phyloP scores from a whole-genome alignment of 2,113 vertebrate species.

The Quiscalus mexicanus region DNA sequence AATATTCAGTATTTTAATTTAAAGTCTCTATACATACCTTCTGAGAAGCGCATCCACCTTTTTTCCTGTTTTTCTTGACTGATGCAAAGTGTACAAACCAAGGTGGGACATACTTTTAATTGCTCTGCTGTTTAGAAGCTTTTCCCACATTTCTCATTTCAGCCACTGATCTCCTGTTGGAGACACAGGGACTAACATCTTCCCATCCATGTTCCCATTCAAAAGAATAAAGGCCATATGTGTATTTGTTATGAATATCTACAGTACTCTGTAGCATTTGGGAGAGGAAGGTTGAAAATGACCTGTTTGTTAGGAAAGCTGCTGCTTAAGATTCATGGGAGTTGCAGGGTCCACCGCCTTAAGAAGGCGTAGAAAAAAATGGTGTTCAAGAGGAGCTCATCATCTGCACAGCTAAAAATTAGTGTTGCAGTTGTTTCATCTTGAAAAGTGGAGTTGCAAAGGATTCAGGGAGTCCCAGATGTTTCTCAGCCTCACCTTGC shows the following conservation, averaged over 20 bases:
- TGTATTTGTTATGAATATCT: neutral
- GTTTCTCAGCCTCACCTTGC: neutral
- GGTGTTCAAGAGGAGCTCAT: neutral
- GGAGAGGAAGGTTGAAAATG: neutral
- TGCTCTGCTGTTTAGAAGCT: neutral
- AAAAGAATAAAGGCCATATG: neutral
- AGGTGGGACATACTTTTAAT: neutral
- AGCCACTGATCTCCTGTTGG: neutral
- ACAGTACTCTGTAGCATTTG: accelerated
- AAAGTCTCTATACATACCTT: neutral
- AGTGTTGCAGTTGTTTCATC: neutral
- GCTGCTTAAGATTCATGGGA: neutral
- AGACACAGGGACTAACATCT: neutral
- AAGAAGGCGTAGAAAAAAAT: neutral
- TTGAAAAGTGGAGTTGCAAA: neutral
- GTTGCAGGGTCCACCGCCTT: neutral
- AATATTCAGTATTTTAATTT: neutral
- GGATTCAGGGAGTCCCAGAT: neutral
- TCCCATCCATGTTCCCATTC: neutral
- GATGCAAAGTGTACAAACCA: neutral
- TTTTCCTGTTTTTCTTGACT: neutral
- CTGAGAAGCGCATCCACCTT: neutral
- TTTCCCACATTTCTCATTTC: neutral
- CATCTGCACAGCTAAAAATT: neutral
- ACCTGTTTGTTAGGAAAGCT: neutral